Base-by-base conservation (phyloP, 2,113 vertebrate genomes). In the Varanus salvator region DNA sequence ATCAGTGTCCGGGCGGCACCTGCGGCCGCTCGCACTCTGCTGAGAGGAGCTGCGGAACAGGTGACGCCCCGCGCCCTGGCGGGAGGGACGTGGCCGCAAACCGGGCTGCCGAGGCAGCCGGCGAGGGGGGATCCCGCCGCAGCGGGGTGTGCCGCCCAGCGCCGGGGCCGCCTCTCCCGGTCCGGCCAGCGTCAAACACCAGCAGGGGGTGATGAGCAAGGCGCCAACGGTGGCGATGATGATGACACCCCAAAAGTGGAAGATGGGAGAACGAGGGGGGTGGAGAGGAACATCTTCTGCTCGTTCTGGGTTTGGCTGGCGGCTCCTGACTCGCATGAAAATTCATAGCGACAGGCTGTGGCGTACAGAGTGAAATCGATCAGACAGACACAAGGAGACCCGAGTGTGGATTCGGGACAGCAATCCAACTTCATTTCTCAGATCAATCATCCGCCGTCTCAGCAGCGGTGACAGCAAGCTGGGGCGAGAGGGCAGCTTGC, bases 391-490 rank as follows among this genome's bases (percentile, higher is more conserved):
- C 98, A 97, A 97, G 97, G 98, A 98, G 97, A 98, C 97, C 98
- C 93, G 96, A 98, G 98, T 98, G 98, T 98, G 97, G 98, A 98
- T 98, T 98, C 74, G 98, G 99, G 99, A 98, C 98, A 99, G 99
- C 98, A 98, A 98, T 99, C 98, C 98, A 97, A 99, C 97, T 98
- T 97, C 98, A 99, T 99, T 98, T 98, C 98, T 98, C 98, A 98
- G 98, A 99, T 99, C 98, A 99, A 93, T 97, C 96, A 97, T 97
- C 97, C 87, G 93, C 98, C 97, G 94, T 97, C 97, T 97, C 98
- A 99, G 98, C 94, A 12, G 98, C 84, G 68, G 95, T 99, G 99
- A 99, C 99, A 99, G 98, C 98, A 96, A 97, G 97, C 97, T 93
- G 94, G 95, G 97, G 96, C 95, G 95, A 92, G 94, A 92, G 97